These are phyloP conservation scores for Heteropelma amictum DNA, from an alignment of 2,888 invertebrate species.

Conservation along the genomic window DNA sequence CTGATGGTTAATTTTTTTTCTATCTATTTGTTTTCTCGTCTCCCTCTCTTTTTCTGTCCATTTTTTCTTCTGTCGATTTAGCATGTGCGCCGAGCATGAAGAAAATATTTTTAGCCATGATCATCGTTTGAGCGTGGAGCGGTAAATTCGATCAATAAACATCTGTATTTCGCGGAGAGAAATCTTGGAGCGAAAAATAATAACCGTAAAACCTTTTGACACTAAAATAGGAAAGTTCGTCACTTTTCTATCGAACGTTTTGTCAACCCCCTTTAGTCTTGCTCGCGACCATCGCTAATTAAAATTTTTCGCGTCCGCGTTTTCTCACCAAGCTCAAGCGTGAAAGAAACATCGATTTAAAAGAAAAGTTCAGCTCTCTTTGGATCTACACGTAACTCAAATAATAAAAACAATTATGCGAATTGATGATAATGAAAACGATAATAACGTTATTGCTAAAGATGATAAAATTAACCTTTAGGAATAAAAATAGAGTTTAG, in stretches of 20 bases:
- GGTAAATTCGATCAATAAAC: slow-evolving; percentile 8
- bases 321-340: neutral
- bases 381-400: too few relatives aligned
- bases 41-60: neutral
- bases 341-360: neutral
- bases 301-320: neutral
- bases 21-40: neutral
- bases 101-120: slow-evolving; percentile 24
- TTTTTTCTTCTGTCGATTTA: slow-evolving; percentile 1
- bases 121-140: slow-evolving; percentile 1
- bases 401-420: too few relatives aligned
- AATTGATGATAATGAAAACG: too few relatives aligned
- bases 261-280: neutral
- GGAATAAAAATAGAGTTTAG: too few relatives aligned
- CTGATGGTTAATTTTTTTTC: too few relatives aligned
- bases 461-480: too few relatives aligned
- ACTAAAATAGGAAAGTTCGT: neutral
- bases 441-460: too few relatives aligned
- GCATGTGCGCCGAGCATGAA: slow-evolving; percentile 6
- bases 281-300: neutral
- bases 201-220: neutral
- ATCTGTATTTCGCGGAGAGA: neutral
- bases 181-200: neutral
- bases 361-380: neutral
- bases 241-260: neutral